Evolutionary conservation across 2,888 invertebrate genomes (phyloP).

Genomic region (Tiliacea citrago): DNA sequence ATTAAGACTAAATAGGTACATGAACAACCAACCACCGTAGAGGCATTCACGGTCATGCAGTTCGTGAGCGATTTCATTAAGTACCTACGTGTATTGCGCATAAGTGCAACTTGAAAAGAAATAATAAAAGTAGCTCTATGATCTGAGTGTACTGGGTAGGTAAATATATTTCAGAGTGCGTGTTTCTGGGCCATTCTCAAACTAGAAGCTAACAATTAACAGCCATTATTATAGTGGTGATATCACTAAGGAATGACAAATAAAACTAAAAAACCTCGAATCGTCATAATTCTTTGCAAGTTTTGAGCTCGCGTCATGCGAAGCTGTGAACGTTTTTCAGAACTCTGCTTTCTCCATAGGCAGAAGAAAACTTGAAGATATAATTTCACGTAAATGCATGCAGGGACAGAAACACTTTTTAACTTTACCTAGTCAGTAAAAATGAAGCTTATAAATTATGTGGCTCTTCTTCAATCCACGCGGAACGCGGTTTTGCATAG

Average conservation of each 20-base stretch:
- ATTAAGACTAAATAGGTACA: neutral
- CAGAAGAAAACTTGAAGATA: conserved; percentile 1
- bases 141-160: neutral
- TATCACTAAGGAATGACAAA: conserved; percentile 11
- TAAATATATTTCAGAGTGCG: neutral
- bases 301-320: neutral
- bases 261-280: conserved; percentile 7
- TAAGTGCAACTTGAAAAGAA: conserved; percentile 1
- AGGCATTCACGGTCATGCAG: neutral
- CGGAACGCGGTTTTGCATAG: neutral
- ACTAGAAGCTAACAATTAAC: conserved; percentile 1
- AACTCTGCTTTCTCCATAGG: neutral
- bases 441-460: neutral
- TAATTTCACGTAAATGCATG: neutral
- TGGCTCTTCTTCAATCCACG: neutral
- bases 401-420: neutral
- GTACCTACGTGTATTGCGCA: too few relatives aligned
- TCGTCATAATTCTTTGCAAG: neutral
- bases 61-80: neutral
- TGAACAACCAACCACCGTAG: neutral
- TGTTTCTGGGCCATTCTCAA: neutral
- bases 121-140: neutral
- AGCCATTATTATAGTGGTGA: conserved; percentile 6
- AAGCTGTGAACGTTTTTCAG: neutral
- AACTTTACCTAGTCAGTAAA: neutral